Percentiles rank a stretch among this genome's conserved stretches.
Conservation (phyloP, 2,888 invertebrate species). For the Ypsolopha scabrella region DNA sequence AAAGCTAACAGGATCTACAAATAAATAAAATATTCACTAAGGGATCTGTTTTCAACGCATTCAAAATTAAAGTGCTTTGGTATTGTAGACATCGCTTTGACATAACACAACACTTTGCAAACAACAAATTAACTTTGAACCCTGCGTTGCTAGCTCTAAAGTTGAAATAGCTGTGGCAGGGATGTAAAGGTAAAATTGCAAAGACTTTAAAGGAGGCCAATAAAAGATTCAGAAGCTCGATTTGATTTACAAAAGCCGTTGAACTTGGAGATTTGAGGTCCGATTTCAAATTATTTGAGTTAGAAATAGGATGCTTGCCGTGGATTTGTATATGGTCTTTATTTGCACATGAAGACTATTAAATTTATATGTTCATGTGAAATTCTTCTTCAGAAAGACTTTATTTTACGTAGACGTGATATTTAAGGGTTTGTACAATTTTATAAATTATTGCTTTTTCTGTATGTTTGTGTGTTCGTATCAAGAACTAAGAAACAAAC, state of each 20-base stretch:
- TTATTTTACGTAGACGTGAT: no score
- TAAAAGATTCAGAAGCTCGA: slow-evolving; percentile 47
- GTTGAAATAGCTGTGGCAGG: background rate
- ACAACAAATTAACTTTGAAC: background rate
- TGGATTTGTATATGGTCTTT: no score
- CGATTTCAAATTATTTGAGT: no score
- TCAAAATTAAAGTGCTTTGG: slow-evolving; percentile 32
- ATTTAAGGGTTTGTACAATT: no score
- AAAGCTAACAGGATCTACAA: slow-evolving; percentile 7
- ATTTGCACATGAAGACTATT: no score
- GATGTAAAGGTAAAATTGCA: background rate
- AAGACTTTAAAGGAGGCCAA: slow-evolving; percentile 30
- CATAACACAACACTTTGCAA: slow-evolving; percentile 23
- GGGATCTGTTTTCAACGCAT: slow-evolving; percentile 18
- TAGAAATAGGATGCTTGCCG: no score
- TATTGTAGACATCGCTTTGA: slow-evolving; percentile 26
- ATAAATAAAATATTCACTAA: slow-evolving; percentile 18
- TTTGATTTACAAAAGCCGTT: slow-evolving; percentile 31
- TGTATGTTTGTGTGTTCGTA: no score
- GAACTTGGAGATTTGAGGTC: background rate
- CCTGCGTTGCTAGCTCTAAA: background rate
- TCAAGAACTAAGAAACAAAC: no score
- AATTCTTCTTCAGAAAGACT: no score
- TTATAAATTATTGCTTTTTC: no score
- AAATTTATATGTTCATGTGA: no score